A percentile compares a stretch with the other conserved stretches of the same genome.
Conservation (phyloP, 2,888 invertebrate genomes). For the Rhagophthalmus giganteus region DNA sequence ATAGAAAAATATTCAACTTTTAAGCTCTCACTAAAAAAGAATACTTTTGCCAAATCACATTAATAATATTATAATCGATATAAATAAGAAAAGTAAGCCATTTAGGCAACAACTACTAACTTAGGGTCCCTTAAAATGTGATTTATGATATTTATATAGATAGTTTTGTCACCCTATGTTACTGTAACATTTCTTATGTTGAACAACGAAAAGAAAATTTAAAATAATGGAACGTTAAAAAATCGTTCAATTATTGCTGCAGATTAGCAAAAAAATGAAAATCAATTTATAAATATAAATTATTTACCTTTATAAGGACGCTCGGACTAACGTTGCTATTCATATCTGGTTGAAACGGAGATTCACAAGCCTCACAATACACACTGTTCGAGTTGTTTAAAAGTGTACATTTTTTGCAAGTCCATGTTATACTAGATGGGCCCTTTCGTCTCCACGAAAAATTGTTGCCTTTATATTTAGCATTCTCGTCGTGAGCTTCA, state of each 20-base stretch:
- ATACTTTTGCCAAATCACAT: too few species aligned
- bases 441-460: constrained; percentile 49
- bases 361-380: constrained; percentile 75
- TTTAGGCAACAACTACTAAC: too few species aligned
- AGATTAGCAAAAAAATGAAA: constrained; percentile 45
- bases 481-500: constrained; percentile 33
- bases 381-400: constrained; percentile 69
- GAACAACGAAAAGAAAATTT: background rate
- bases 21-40: too few species aligned
- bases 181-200: too few species aligned
- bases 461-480: constrained; percentile 36
- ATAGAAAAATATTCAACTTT: too few species aligned
- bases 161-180: too few species aligned
- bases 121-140: too few species aligned
- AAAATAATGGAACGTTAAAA: constrained; percentile 1
- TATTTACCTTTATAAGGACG: constrained; percentile 56
- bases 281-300: constrained; percentile 42
- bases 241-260: too few species aligned
- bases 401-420: constrained; percentile 75
- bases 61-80: too few species aligned
- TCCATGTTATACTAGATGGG: constrained; percentile 57
- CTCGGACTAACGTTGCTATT: constrained; percentile 53
- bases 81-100: too few species aligned
- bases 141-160: too few species aligned
- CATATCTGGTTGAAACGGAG: constrained; percentile 59